A percentile compares a stretch with the other conserved stretches of the same genome.
These are phyloP conservation scores for Leptopilina clavipes DNA, from an alignment of 1,140 invertebrate genomes.

Conservation along the genomic window DNA sequence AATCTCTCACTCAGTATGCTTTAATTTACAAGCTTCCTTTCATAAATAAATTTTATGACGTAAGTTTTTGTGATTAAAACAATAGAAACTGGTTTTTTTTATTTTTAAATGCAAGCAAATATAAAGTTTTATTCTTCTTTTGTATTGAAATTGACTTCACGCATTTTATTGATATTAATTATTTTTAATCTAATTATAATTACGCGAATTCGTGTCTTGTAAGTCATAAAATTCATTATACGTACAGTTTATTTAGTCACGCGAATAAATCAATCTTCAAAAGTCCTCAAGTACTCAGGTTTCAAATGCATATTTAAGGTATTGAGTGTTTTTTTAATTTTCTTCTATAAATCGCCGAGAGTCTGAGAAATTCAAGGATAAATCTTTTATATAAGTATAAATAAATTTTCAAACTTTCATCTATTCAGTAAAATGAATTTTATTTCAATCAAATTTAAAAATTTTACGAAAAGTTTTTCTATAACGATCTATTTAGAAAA, in stretches of 20 bases:
- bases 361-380: not conserved
- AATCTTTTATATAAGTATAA: not conserved
- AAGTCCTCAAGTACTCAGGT: constrained; percentile 9
- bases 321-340: not conserved
- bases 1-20: too few species aligned
- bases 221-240: constrained; percentile 8
- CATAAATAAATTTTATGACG: too few species aligned
- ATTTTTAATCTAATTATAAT: not conserved
- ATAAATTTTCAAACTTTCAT: not conserved
- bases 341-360: not conserved
- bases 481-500: too few species aligned
- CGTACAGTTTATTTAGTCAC: not conserved
- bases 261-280: not conserved
- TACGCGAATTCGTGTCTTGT: not conserved
- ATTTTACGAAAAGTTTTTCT: too few species aligned
- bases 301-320: not conserved
- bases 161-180: not conserved
- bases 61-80: too few species aligned
- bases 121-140: not conserved
- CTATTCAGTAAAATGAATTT: not conserved
- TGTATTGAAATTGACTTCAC: not conserved
- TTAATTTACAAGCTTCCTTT: too few species aligned
- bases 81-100: too few species aligned
- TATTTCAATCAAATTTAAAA: too few species aligned
- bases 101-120: not conserved